Evolutionary conservation across 2,888 invertebrate species (phyloP), one percentile per base, ranked within the genome.

Genomic region (Psococerastis gibbosa): DNA sequence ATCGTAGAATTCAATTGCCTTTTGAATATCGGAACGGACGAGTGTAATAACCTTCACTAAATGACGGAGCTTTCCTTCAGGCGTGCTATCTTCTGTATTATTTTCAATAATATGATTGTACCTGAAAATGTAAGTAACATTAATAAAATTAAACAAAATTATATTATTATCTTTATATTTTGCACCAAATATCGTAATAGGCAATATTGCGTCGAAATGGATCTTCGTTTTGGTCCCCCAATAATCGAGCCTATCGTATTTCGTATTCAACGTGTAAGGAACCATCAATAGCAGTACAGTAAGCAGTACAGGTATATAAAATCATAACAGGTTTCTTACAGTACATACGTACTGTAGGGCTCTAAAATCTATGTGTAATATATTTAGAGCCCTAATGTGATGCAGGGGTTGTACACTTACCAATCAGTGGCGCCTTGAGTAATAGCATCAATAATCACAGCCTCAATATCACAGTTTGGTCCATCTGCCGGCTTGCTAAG

Each of bases 21-120:
- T 71, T 56, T 84, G 81, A 41, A 87, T 61, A 64, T 87, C 87
- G 0, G 78, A 76, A 34, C 82, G 68, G 22, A 87, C 71, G 46
- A 84, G 60, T 58, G 88, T 87, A 51, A 84, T 79, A 13, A 89
- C 71, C 63, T 84, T 79, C 27, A 87, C 81, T 49, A 88, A 65
- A 60, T 80, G 77, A 52, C 79, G 78, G 35, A 91, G 60, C 43
- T 73, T 70, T 3, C 75, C 72, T 47, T 83, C 78, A 49, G 81
- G 79, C 0, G 67, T 66, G 42, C 67, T 67, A 45, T 74, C 73
- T 34, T 69, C 66, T 43, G 69, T 69, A 50, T 76, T 78, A 52
- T 75, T 78, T 47, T 79, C 79, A 45, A 78, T 55, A 35, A 83
- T 74, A 49, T 81, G 75, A 27, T 76, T 72, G 54, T 80, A 74